phyloP scores from a whole-genome alignment of 2,113 vertebrate genomes.

The Ovis canadensis region DNA sequence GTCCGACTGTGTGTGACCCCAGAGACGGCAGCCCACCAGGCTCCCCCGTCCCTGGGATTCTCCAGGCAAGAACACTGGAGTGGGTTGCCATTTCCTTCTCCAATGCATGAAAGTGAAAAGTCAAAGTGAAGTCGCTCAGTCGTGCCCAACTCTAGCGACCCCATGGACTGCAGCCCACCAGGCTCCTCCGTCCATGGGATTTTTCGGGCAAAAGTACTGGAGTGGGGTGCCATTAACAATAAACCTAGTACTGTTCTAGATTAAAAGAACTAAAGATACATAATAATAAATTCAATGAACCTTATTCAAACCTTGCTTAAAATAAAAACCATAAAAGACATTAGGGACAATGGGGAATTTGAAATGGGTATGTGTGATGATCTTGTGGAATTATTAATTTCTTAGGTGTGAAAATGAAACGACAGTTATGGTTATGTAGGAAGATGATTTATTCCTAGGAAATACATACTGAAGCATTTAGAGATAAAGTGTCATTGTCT shows the following conservation, averaged over 20 bases:
- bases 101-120: too few species aligned
- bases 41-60: too few species aligned
- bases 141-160: too few species aligned
- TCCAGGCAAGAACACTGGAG: too few species aligned
- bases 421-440: neutral
- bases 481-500: neutral
- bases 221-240: neutral
- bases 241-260: neutral
- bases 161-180: too few species aligned
- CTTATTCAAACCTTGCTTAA: neutral
- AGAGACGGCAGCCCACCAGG: too few species aligned
- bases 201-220: too few species aligned
- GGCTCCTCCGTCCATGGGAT: too few species aligned
- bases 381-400: neutral
- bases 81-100: too few species aligned
- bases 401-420: neutral
- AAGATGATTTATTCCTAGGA: neutral
- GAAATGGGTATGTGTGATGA: neutral
- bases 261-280: neutral
- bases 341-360: neutral
- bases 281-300: neutral
- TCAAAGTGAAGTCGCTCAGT: too few species aligned
- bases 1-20: too few species aligned
- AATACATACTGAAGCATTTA: neutral
- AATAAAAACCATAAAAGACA: slow-evolving; percentile 9